phyloP scores from a whole-genome alignment of 2,888 invertebrate species.

The Ditula angustiorana region DNA sequence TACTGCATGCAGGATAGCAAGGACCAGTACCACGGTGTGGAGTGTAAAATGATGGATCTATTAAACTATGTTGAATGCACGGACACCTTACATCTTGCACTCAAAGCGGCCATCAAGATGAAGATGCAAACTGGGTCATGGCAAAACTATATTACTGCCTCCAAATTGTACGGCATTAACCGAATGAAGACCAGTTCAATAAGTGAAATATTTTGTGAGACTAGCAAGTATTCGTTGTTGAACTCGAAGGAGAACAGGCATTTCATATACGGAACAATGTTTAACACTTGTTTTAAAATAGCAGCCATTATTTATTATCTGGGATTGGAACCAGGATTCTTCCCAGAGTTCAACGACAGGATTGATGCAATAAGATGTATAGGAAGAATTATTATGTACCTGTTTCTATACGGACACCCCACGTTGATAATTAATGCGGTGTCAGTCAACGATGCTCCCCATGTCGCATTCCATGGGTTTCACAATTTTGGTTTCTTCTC shows the following conservation, averaged over 20 bases:
- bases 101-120: conserved; percentile 49
- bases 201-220: conserved; percentile 44
- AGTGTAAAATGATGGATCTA: conserved; percentile 47
- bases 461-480: conserved; percentile 10
- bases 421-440: conserved; percentile 24
- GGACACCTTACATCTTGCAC: conserved; percentile 24
- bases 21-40: conserved; percentile 47
- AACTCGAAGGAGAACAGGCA: conserved; percentile 41
- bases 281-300: conserved; percentile 43
- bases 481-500: conserved; percentile 46
- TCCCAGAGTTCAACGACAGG: conserved; percentile 42
- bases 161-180: conserved; percentile 41
- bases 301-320: conserved; percentile 46
- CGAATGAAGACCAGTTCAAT: conserved; percentile 41
- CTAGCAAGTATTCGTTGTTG: conserved; percentile 44
- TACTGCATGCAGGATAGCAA: conserved; percentile 45
- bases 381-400: conserved; percentile 46
- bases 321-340: conserved; percentile 40
- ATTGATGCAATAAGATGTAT: conserved; percentile 44
- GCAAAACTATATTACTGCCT: conserved; percentile 45
- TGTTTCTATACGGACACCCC: conserved; percentile 37
- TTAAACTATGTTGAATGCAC: conserved; percentile 23
- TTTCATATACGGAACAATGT: conserved; percentile 47
- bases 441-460: background rate
- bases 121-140: conserved; percentile 42